Evolutionary conservation across 64 coral and sea anemone species (phyloP), one percentile per base, ranked within the genome.

Genomic region (Astreopora myriophthalma): DNA sequence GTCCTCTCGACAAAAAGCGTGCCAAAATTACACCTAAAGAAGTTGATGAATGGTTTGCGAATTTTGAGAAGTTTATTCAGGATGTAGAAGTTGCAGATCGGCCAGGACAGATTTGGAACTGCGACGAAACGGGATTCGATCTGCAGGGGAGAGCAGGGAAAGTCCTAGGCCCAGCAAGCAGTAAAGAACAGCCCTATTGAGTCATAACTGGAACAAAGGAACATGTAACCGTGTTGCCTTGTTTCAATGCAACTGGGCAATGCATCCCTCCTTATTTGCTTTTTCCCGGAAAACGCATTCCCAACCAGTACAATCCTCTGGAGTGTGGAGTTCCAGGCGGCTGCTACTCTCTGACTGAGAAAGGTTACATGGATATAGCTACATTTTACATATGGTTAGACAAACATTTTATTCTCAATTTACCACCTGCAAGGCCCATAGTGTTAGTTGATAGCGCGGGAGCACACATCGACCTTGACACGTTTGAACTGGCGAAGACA

Each of bases 151-250:
- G 32, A 87, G 85, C 72, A 25, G 73, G 87, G 20, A 89, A 79
- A 10, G 57, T 89, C 20, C 20, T 89, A 4, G 87, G 87, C n/a
- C 87, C 74, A 14, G 37, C 87, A 26, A 69, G 20, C 26, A 12
- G 0, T 30, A 79, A 74, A 74, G 29, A 51, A 31, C 85, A 87
- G 27, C 85, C 44, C 16, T 74, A 57, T 22, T 74, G 68, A 74
- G 68, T 87, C 6, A 29, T 71, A 13, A 74, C 85, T 29, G 85
- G 70, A 30, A 87, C 85, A 51, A 87, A 87, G 70, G 85, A 87
- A 69, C 85, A 87, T 20, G 74, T 87, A 49, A 87, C 84, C 12
- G 85, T 87, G 67, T 48, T 87, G 48, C 85, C 85, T 23, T 87
- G 68, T 60, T 87, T 46, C 20, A 87, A 87, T 55, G 85, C 85